Evolutionary conservation across 1,140 invertebrate genomes (phyloP).

Genomic region (Daktulosphaira vitifoliae): DNA sequence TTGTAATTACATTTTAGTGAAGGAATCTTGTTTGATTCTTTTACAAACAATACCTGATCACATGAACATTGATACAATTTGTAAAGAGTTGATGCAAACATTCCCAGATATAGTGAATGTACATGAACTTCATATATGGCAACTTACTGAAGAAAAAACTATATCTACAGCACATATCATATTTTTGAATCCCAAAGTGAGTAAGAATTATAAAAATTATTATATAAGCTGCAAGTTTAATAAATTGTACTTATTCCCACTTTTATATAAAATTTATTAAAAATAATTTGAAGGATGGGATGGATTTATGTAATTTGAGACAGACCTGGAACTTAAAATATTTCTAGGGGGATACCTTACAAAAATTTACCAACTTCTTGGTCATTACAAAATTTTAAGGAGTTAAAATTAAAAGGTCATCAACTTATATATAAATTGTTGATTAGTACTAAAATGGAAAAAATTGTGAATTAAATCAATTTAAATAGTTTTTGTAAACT

Average conservation of each 20-base stretch:
- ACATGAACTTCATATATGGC: conserved; percentile 76
- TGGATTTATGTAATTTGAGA: too few relatives aligned
- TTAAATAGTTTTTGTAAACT: too few relatives aligned
- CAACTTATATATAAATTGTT: too few relatives aligned
- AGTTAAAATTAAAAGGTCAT: too few relatives aligned
- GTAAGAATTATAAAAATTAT: background rate
- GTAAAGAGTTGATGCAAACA: conserved; percentile 52
- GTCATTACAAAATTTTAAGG: too few relatives aligned
- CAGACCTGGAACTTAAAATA: too few relatives aligned
- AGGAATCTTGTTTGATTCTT: conserved; percentile 66
- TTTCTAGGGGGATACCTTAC: too few relatives aligned
- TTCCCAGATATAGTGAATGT: conserved; percentile 72
- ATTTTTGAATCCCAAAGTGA: conserved; percentile 48
- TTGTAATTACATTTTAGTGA: conserved; percentile 51
- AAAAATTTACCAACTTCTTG: too few relatives aligned
- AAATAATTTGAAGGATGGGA: too few relatives aligned
- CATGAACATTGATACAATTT: conserved; percentile 61
- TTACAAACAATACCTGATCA: conserved; percentile 72
- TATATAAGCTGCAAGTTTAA: background rate
- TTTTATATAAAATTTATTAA: background rate
- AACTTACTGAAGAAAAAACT: conserved; percentile 58
- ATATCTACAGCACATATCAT: conserved; percentile 66
- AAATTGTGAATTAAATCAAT: too few relatives aligned
- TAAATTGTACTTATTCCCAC: background rate
- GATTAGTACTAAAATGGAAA: too few relatives aligned